Percentiles rank a stretch among this genome's conserved stretches.
Conservation (phyloP, 2,113 vertebrate species). For the Hippoglossus stenolepis region DNA sequence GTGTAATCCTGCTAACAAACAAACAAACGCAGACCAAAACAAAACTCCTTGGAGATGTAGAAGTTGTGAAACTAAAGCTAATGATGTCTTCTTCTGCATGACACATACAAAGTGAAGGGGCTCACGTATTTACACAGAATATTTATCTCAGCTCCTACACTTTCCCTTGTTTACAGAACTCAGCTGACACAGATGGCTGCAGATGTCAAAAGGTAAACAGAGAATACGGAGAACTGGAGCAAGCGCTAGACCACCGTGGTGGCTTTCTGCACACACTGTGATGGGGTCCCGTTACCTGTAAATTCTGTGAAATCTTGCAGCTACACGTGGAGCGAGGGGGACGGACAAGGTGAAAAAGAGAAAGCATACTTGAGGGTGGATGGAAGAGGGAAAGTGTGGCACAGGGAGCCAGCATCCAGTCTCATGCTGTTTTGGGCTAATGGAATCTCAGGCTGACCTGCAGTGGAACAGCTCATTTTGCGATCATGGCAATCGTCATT, state of each 20-base stretch:
- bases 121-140: not conserved
- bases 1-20: too few relatives aligned
- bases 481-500: not conserved
- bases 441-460: conserved; percentile 6
- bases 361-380: not conserved
- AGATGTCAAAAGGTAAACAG: conserved; percentile 30
- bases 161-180: not conserved
- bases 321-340: not conserved
- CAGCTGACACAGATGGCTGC: not conserved
- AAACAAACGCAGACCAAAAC: too few relatives aligned
- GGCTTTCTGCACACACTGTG: conserved; percentile 21
- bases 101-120: not conserved
- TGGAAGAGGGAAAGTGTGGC: conserved; percentile 13
- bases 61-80: not conserved
- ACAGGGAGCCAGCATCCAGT: not conserved
- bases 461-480: not conserved
- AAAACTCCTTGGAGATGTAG: not conserved
- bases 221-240: conserved; percentile 6
- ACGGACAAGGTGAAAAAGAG: not conserved
- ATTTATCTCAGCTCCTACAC: not conserved
- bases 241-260: conserved; percentile 34
- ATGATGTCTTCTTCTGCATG: not conserved
- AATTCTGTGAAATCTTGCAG: conserved; percentile 31
- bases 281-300: conserved; percentile 25
- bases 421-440: conserved; percentile 3